A percentile compares a stretch with the other conserved stretches of the same genome.
phyloP scores from a whole-genome alignment of 2,797 vertebrate species.

The Cirrhinus mrigala region DNA sequence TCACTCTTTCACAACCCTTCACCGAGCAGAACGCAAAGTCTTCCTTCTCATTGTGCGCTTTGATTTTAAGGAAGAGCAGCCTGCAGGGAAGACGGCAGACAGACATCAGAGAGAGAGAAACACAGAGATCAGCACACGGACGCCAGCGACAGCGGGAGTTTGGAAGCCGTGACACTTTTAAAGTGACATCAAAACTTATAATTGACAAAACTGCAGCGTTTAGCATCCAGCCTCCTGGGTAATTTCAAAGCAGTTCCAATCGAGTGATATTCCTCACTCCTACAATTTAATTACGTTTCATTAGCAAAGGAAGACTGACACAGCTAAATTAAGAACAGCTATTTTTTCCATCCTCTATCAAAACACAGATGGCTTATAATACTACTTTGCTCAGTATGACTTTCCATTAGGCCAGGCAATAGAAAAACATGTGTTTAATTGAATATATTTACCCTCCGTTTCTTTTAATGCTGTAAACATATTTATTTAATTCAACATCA shows the following conservation, averaged over 20 bases:
- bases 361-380: conserved; percentile 6
- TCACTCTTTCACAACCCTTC: conserved; percentile 92
- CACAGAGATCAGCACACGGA: not conserved
- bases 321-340: not conserved
- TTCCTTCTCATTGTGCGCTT: conserved; percentile 88
- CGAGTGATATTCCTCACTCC: not conserved
- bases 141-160: not conserved
- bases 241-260: conserved; percentile 3
- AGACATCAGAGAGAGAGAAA: conserved; percentile 19
- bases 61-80: conserved; percentile 89
- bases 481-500: not conserved
- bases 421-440: not conserved
- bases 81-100: conserved; percentile 68
- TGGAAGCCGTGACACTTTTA: not conserved
- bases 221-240: not conserved
- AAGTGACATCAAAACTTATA: not conserved
- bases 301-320: conserved; percentile 1
- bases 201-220: conserved; percentile 11
- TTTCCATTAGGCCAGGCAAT: not conserved
- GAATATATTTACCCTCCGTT: not conserved
- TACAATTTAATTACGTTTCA: conserved; percentile 29
- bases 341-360: conserved; percentile 10
- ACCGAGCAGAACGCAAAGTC: conserved; percentile 92
- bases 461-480: not conserved
- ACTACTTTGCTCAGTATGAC: not conserved